Percentiles rank a stretch among this genome's conserved stretches.
phyloP scores from a whole-genome alignment of 1,140 invertebrate genomes.

The Notospermus geniculatus region DNA sequence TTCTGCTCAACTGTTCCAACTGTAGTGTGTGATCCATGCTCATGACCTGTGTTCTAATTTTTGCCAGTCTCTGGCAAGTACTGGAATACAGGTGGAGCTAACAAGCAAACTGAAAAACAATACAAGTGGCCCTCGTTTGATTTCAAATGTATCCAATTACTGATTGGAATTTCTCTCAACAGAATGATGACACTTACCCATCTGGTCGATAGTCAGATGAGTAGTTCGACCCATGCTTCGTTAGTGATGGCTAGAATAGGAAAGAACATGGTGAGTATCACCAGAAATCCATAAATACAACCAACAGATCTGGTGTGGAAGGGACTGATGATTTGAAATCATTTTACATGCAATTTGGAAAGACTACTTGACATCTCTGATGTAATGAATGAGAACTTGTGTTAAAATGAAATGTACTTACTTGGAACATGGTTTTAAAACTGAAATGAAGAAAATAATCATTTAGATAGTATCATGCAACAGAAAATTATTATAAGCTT shows the following conservation, averaged over 20 bases:
- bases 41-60: too few species aligned
- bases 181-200: conserved; percentile 14
- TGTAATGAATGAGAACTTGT: too few species aligned
- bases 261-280: not conserved
- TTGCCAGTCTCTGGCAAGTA: too few species aligned
- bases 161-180: too few species aligned
- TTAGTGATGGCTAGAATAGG: conserved; percentile 31
- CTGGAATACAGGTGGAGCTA: too few species aligned
- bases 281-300: not conserved
- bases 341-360: not conserved
- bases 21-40: too few species aligned
- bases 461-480: not conserved
- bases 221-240: conserved; percentile 26
- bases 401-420: conserved; percentile 27
- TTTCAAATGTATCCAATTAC: too few species aligned
- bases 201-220: conserved; percentile 35
- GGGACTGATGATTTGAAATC: not conserved
- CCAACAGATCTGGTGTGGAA: not conserved
- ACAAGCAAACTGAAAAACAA: too few species aligned
- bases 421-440: conserved; percentile 39
- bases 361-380: too few species aligned
- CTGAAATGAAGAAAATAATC: conserved; percentile 31
- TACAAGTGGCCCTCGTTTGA: too few species aligned
- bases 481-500: too few species aligned
- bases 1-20: too few species aligned